These are phyloP conservation scores for Xylota segnis DNA, from an alignment of 2,888 invertebrate genomes.

Conservation along the genomic window DNA sequence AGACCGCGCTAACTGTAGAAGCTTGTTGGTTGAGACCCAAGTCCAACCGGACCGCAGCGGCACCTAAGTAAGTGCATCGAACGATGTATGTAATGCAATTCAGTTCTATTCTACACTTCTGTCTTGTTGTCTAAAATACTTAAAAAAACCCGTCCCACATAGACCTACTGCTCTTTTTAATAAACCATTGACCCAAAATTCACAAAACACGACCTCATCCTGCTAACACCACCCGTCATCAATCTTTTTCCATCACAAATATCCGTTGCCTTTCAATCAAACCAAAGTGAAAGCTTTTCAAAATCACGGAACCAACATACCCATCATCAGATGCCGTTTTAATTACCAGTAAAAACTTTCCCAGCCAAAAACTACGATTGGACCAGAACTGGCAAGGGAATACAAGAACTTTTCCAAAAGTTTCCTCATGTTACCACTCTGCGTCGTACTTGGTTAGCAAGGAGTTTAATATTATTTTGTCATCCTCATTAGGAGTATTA, in stretches of 20 bases:
- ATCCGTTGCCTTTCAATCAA: slow-evolving; percentile 24
- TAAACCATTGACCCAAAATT: too few relatives aligned
- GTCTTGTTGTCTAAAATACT: too few relatives aligned
- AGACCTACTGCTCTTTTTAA: too few relatives aligned
- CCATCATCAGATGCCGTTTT: slow-evolving; percentile 30
- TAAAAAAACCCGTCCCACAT: too few relatives aligned
- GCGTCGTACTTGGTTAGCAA: slow-evolving; percentile 18
- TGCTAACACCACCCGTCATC: not conserved
- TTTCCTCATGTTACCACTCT: slow-evolving; percentile 14
- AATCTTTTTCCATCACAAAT: slow-evolving; percentile 2
- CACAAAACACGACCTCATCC: too few relatives aligned
- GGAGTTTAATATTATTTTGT: slow-evolving; percentile 69
- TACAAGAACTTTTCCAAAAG: slow-evolving; percentile 18
- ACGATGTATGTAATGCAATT: too few relatives aligned
- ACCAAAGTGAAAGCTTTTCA: slow-evolving; percentile 25
- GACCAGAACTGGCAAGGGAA: slow-evolving; percentile 12
- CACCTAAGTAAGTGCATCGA: too few relatives aligned
- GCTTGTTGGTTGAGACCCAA: too few relatives aligned
- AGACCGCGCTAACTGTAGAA: too few relatives aligned
- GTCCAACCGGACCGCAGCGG: too few relatives aligned
- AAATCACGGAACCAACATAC: not conserved
- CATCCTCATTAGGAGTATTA: slow-evolving; percentile 64
- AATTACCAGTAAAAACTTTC: slow-evolving; percentile 34
- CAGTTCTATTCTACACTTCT: too few relatives aligned
- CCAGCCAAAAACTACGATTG: not conserved